A percentile compares a stretch with the other conserved stretches of the same genome.
Conservation (phyloP, 2,113 vertebrate genomes). For the Dascyllus trimaculatus region DNA sequence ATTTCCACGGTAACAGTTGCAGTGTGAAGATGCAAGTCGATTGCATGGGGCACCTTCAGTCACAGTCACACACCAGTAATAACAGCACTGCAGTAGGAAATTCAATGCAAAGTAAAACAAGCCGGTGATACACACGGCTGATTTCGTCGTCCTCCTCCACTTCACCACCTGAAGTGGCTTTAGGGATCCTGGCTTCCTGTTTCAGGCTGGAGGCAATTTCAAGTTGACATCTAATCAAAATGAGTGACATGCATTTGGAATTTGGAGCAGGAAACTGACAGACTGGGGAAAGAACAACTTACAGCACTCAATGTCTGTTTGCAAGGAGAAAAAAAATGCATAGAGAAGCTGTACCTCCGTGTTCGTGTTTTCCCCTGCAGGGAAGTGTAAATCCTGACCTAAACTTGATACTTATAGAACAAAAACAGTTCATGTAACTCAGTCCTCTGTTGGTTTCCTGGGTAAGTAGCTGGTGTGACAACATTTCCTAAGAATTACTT, state of each 20-base stretch:
- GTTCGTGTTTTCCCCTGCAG: neutral
- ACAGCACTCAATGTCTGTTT: neutral
- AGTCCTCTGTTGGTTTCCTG: neutral
- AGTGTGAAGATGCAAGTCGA: neutral
- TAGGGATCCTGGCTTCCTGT: neutral
- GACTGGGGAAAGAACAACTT: neutral
- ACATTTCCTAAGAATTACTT: neutral
- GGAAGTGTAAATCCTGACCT: neutral
- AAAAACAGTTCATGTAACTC: neutral
- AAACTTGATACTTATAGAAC: neutral
- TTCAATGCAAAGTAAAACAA: neutral
- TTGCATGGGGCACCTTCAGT: neutral
- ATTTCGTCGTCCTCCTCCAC: neutral
- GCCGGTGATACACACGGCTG: no score
- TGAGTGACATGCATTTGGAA: conserved; percentile 29
- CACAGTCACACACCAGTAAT: neutral
- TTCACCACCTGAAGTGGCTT: neutral
- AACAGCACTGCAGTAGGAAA: no score
- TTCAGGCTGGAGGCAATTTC: conserved; percentile 25
- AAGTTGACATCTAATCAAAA: conserved; percentile 38
- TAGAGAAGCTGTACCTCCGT: neutral
- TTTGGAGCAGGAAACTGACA: conserved; percentile 6
- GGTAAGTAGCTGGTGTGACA: neutral
- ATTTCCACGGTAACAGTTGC: neutral
- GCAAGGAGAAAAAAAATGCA: neutral